Percentiles rank a stretch among this genome's conserved stretches.
These are phyloP conservation scores for Trichogramma pretiosum DNA, from an alignment of 1,140 invertebrate species.

Conservation along the genomic window DNA sequence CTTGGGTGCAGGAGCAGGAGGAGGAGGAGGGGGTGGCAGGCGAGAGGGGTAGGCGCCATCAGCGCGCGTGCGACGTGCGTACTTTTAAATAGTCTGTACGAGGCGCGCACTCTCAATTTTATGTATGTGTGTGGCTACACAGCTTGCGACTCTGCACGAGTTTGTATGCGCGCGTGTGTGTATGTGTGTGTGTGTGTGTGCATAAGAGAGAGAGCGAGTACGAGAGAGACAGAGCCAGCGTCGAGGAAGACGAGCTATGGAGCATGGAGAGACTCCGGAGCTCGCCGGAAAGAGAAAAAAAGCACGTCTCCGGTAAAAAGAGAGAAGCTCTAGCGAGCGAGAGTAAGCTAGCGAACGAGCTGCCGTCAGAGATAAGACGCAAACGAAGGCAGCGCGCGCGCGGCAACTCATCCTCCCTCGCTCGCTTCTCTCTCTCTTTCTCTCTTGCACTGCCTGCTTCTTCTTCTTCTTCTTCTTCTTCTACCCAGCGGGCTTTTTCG, in stretches of 20 bases:
- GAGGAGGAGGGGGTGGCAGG: too few relatives aligned
- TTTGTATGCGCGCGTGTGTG: constrained; percentile 29
- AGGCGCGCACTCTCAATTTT: too few relatives aligned
- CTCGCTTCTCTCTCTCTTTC: constrained; percentile 23
- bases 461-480: constrained; percentile 9
- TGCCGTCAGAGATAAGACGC: constrained; percentile 46
- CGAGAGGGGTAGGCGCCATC: too few relatives aligned
- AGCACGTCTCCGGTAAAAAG: constrained; percentile 7
- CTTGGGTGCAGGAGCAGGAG: neutral
- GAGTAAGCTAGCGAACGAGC: constrained; percentile 1
- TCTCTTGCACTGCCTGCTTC: constrained; percentile 8
- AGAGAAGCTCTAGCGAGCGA: constrained; percentile 14
- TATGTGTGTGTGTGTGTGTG: constrained; percentile 8
- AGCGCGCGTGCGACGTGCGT: constrained; percentile 29
- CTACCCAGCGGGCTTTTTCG: neutral
- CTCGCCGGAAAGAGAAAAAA: constrained; percentile 4
- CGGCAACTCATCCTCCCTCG: constrained; percentile 3
- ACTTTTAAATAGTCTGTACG: constrained; percentile 45
- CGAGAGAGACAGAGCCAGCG: constrained; percentile 5
- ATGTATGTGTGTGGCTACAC: too few relatives aligned
- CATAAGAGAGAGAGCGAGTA: constrained; percentile 16
- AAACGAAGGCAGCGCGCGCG: constrained; percentile 33
- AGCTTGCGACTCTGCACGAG: too few relatives aligned
- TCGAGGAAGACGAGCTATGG: neutral
- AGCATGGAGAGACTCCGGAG: neutral